phyloP scores from a whole-genome alignment of 2,888 invertebrate genomes.

The Apamea crenata region DNA sequence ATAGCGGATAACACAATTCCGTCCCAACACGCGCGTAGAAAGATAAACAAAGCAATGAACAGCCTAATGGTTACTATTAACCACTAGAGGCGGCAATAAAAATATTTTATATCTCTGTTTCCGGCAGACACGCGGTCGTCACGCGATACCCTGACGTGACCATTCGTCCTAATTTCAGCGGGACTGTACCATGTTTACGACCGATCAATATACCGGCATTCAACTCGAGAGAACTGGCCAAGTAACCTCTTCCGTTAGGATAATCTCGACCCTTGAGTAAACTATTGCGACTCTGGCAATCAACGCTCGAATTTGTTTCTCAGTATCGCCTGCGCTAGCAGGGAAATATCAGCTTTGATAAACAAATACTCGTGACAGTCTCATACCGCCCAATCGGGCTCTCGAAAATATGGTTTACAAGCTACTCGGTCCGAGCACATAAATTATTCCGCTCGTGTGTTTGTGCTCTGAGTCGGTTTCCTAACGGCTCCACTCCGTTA shows the following conservation, averaged over 20 bases:
- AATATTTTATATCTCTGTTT: conserved; percentile 82
- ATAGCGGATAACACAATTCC: conserved; percentile 56
- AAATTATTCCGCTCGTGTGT: conserved; percentile 70
- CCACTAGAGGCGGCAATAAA: conserved; percentile 81
- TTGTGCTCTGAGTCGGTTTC: conserved; percentile 61
- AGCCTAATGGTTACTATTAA: conserved; percentile 80
- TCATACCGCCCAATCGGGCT: conserved; percentile 26
- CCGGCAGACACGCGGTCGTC: conserved; percentile 74
- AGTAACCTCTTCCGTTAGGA: conserved; percentile 54
- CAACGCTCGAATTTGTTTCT: conserved; percentile 56
- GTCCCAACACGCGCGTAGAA: conserved; percentile 64
- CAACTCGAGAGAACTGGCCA: conserved; percentile 58
- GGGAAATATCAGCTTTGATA: conserved; percentile 47
- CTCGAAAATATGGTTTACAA: conserved; percentile 58
- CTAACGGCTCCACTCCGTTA: conserved; percentile 33
- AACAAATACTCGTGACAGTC: conserved; percentile 59
- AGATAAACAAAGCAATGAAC: conserved; percentile 82
- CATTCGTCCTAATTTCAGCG: conserved; percentile 80
- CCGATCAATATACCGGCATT: conserved; percentile 69
- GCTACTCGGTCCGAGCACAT: conserved; percentile 55
- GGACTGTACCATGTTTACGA: conserved; percentile 68
- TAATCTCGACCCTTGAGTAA: conserved; percentile 53
- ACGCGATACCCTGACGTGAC: conserved; percentile 79
- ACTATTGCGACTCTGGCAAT: conserved; percentile 55
- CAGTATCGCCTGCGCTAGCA: conserved; percentile 31